Evolutionary conservation across 2,888 invertebrate species (phyloP), one percentile per base, ranked within the genome.

Genomic region (Aricia artaxerxes): DNA sequence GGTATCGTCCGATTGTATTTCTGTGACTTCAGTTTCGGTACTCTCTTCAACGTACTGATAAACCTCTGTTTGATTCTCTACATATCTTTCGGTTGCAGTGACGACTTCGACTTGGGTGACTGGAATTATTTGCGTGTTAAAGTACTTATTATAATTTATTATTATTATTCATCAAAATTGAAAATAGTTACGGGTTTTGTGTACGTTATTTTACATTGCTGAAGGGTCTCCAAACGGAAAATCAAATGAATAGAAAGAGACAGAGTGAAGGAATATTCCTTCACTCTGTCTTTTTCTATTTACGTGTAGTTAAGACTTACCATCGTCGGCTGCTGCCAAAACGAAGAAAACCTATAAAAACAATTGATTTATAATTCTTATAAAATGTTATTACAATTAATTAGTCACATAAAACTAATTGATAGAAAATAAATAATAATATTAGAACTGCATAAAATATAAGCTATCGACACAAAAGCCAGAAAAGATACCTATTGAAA

Each of bases 271-370:
- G 13, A 53, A 44, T 44, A 44, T 44, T 44, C 6, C 40, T 24
- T 24, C 24, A 24, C 24, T 24, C 24, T 24, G 24, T 24, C 24
- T 24, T 24, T 24, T 24, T 24, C 24, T 24, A 24, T 24, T 24
- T 16, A 73, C 7, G 1, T 38, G 35, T 11, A 72, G 4, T n/a
- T 7, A 38, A 73, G n/a, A 40, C 75, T 49, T 49, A 75, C 75
- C 44, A 49, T 75, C 75, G 24, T 75, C 75, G 31, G 75, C 75
- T n/a, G 49, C 11, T 7, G 75, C 24, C 24, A 75, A 44, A 75
- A n/a, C 31, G 5, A 49, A 49, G 24, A 49, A 38, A 9, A 75
- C 49, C 75, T 75, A 75, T 11, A 49, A 44, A 40, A 40, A 9
- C 1, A 44, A 44, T 44, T 9, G 0, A 73, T 9, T 38, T 73